Evolutionary conservation across 1,140 invertebrate genomes (phyloP), one percentile per base, ranked within the genome.

Genomic region (Bicyclus anynana): DNA sequence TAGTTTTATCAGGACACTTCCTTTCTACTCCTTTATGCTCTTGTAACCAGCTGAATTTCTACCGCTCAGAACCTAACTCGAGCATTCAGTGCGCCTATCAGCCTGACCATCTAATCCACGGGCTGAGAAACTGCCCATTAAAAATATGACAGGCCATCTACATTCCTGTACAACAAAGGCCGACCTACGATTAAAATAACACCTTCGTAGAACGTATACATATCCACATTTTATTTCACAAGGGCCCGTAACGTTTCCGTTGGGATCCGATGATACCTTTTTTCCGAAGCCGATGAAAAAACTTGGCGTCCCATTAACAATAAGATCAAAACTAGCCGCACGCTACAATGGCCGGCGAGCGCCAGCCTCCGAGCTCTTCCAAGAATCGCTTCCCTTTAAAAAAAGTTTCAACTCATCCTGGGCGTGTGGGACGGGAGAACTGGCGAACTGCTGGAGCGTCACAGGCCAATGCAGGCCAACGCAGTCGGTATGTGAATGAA

Each of bases 301-400:
- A 87, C 80, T 75, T 84, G 77, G 80, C 82, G 83, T 87, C 81
- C 82, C 77, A 87, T 84, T 86, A 87, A 87, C 84, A 87, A 87
- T 87, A 84, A 86, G 82, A 87, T 87, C 84, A 87, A 87, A 87
- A 87, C 78, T 84, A 84, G 83, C 84, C 84, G 84, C 84, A 74
- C 72, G 65, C 70, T 75, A 86, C 84, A 87, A 86, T 84, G 81
- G 78, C 59, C 75, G 69, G 56, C 69, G 80, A 86, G 84, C 84
- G 84, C 83, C 83, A 82, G 81, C 73, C 81, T 79, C 74, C 82
- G 66, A 69, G 69, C 60, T 74, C 72, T 87, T 87, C 84, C 84
- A 86, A 67, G 84, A 87, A 87, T 76, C 71, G 74, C 63, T 74
- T n/a, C 75, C 73, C 78, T 76, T 77, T 77, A 72, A 78, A 84